These are phyloP conservation scores for Helobdella robusta DNA, from an alignment of 2,888 invertebrate genomes.

Conservation along the genomic window DNA sequence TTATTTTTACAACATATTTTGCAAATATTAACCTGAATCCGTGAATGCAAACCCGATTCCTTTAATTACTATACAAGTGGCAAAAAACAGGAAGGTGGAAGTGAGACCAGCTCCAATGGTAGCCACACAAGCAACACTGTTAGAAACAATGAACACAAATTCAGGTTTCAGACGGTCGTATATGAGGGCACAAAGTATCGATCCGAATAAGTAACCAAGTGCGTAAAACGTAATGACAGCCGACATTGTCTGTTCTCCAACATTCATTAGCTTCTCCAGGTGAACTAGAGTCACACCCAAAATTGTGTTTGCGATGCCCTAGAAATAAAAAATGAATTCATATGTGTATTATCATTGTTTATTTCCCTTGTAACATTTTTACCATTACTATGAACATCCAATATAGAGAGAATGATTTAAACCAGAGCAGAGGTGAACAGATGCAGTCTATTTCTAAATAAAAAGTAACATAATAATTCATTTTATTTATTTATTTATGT, in stretches of 20 bases:
- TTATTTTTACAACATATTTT: background rate
- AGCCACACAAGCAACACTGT: background rate
- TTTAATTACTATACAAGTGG: constrained; percentile 13
- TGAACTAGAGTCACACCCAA: constrained; percentile 26
- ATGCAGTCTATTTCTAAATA: no score
- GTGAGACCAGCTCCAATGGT: constrained; percentile 11
- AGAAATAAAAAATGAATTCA: background rate
- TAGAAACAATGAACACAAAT: constrained; percentile 9
- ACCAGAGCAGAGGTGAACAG: background rate
- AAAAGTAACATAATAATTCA: no score
- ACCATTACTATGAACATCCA: background rate
- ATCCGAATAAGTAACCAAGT: constrained; percentile 27
- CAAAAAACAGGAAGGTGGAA: constrained; percentile 12
- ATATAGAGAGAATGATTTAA: background rate
- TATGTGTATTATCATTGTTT: background rate
- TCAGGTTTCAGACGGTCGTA: constrained; percentile 26
- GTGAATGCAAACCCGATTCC: constrained; percentile 24
- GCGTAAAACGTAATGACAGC: constrained; percentile 8
- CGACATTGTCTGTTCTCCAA: constrained; percentile 20
- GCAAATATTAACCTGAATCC: constrained; percentile 24
- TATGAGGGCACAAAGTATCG: constrained; percentile 26
- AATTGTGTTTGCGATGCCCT: constrained; percentile 4
- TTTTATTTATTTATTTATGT: no score
- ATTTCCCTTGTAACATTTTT: background rate
- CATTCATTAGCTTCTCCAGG: constrained; percentile 26